Evolutionary conservation across 1,140 invertebrate genomes (phyloP), one percentile per base, ranked within the genome.

Genomic region (Olivierus martensii): DNA sequence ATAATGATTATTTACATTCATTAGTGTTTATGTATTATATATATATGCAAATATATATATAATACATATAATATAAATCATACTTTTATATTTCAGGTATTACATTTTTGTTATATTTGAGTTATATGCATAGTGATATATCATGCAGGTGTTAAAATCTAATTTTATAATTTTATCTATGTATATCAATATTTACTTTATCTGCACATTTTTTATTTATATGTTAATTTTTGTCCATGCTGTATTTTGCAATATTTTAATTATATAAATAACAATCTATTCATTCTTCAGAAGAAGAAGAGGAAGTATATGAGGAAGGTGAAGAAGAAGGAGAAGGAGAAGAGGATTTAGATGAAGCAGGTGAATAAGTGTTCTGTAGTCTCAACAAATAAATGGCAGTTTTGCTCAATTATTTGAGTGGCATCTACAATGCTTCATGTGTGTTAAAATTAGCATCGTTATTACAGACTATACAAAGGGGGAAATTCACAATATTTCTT

Each of bases 231-330:
- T 10, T 39, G 5, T 51, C 52, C 11, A 46, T 34, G 1, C 22
- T 51, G 34, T 58, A 44, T 11, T 43, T 48, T 14, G 17, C 51
- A 59, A 51, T 46, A 45, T 50, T 42, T 46, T 52, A 45, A 51
- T 46, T 60, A 63, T 34, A 62, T 61, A 38, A 56, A 58, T 28
- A 28, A 28, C 28, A 28, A 28, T 28, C 28, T 28, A 28, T 28
- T 28, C 28, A 28, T 28, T 28, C 28, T 28, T 28, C 28, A 28
- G 59, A 62, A 42, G 63, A 65, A 52, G 60, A 64, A 6, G 62
- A 67, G 51, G 65, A 65, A 46, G 64, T 65, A 2, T 63, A 66
- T 56, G 66, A 65, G 58, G 64, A 62, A 51, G 64, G 63, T 37
- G 62, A 61, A 46, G 64, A 65, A 21, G 63, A 63, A 17, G 61